Evolutionary conservation across 1,140 invertebrate genomes (phyloP), one percentile per base, ranked within the genome.

Genomic region (Neuroterus valhalla): DNA sequence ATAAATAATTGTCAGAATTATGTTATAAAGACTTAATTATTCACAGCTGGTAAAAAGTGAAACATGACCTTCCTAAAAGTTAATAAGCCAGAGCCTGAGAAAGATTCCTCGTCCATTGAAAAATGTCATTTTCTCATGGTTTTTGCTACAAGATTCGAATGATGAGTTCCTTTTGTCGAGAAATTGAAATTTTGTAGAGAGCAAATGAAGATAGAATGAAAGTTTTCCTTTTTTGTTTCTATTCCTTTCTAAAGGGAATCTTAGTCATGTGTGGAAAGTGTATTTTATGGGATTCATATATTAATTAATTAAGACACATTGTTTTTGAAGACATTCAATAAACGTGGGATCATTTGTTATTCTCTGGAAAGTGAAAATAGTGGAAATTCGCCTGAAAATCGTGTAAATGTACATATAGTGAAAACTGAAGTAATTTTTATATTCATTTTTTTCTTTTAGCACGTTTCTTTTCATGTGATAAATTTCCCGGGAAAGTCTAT

Each of bases 31-130:
- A 71, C 69, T n/a, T 19, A 72, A 73, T 71, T 21, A 72, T 74
- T 71, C 72, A 75, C 70, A 77, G 67, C 70, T 70, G 66, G 43
- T 68, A 77, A 77, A 77, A 79, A 5, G 70, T 72, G 75, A 77
- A 50, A 48, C 66, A 74, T 5, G 31, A 38, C 31, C 31, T 38
- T 38, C 31, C 31, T 38, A 38, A 38, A 38, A 38, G 5, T 38
- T 38, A 38, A 38, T 10, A 38, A 38, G 31, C 8, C 46, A 48
- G 1, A 19, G 46, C n/a, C 21, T 62, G 55, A 26, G 55, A 62
- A 62, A 62, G 31, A 62, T 62, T 62, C 31, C 55, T 62, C 52
- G 52, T 62, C 52, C 3, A 62, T 62, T 62, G 52, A 62, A 62
- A 62, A 11, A 26, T 14, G 1, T 38, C 31, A 62, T 62, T 23